Percentiles rank a stretch among this genome's conserved stretches.
Evolutionary conservation across 2,888 invertebrate species (phyloP).

Genomic region (Chrysomela aeneicollis): DNA sequence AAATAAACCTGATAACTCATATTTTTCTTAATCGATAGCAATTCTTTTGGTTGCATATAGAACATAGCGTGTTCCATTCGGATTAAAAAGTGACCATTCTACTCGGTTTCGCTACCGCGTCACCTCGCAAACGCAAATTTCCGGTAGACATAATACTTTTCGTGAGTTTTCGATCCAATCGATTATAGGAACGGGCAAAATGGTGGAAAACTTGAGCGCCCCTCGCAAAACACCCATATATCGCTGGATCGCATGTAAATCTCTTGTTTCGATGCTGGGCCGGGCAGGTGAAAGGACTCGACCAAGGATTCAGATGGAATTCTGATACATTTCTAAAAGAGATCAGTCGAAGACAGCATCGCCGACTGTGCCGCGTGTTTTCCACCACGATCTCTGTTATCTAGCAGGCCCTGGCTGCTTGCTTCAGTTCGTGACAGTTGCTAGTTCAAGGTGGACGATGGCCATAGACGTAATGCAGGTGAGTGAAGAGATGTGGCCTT

Average conservation of each 20-base stretch:
- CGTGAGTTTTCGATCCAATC: too few relatives aligned
- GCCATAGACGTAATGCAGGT: constrained; percentile 50
- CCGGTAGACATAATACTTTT: too few relatives aligned
- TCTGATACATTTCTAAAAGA: constrained; percentile 58
- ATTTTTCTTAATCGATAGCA: too few relatives aligned
- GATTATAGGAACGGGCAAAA: too few relatives aligned
- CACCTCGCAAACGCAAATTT: too few relatives aligned
- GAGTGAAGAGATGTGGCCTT: constrained; percentile 47
- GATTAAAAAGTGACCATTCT: too few relatives aligned
- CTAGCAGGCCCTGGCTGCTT: constrained; percentile 16
- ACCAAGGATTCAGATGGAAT: constrained; percentile 55
- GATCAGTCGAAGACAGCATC: constrained; percentile 53
- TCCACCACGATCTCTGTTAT: constrained; percentile 7
- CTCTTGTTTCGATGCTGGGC: constrained; percentile 48
- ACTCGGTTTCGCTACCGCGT: too few relatives aligned
- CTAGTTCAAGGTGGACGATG: constrained; percentile 44
- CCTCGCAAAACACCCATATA: constrained; percentile 25
- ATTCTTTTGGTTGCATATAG: too few relatives aligned
- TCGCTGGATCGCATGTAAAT: constrained; percentile 42
- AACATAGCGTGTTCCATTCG: too few relatives aligned
- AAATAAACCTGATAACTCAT: too few relatives aligned
- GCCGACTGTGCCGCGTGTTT: constrained; percentile 11
- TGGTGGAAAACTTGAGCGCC: background rate
- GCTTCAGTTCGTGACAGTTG: constrained; percentile 51
- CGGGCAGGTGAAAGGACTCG: constrained; percentile 58